Conservation (phyloP, 1,140 invertebrate genomes). For the Camponotus floridanus region DNA sequence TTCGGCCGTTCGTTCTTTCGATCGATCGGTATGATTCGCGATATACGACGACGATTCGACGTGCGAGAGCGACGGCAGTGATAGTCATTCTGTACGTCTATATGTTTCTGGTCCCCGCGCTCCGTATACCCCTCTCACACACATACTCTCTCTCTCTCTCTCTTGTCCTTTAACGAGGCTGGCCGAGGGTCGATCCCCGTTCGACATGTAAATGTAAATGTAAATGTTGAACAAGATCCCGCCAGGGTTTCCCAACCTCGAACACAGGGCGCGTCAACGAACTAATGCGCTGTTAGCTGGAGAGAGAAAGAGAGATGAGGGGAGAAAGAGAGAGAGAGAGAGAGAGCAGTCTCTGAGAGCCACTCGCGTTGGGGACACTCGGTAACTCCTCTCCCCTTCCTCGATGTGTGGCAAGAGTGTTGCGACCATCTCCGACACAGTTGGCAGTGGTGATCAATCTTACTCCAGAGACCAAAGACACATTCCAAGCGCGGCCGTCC, state of each 20-base stretch:
- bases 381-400: slow-evolving; percentile 49
- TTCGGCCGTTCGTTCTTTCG: slow-evolving; percentile 62
- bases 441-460: slow-evolving; percentile 79
- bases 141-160: slow-evolving; percentile 24
- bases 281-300: not conserved
- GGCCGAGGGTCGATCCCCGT: slow-evolving; percentile 77
- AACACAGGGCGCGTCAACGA: not conserved
- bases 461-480: slow-evolving; percentile 57
- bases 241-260: slow-evolving; percentile 68
- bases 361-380: slow-evolving; percentile 72
- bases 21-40: slow-evolving; percentile 73
- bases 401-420: slow-evolving; percentile 74
- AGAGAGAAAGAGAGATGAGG: not conserved
- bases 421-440: slow-evolving; percentile 77
- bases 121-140: slow-evolving; percentile 53
- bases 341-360: slow-evolving; percentile 65
- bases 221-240: slow-evolving; percentile 79
- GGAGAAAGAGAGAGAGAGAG: slow-evolving; percentile 8
- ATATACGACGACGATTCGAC: slow-evolving; percentile 65
- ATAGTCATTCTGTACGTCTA: slow-evolving; percentile 65
- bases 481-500: slow-evolving; percentile 55
- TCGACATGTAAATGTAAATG: slow-evolving; percentile 80
- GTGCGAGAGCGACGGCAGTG: slow-evolving; percentile 67
- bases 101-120: slow-evolving; percentile 52
- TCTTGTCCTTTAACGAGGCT: slow-evolving; percentile 73